Percentiles rank a stretch among this genome's conserved stretches.
Conservation (phyloP, 2,113 vertebrate species). For the Ictalurus furcatus region DNA sequence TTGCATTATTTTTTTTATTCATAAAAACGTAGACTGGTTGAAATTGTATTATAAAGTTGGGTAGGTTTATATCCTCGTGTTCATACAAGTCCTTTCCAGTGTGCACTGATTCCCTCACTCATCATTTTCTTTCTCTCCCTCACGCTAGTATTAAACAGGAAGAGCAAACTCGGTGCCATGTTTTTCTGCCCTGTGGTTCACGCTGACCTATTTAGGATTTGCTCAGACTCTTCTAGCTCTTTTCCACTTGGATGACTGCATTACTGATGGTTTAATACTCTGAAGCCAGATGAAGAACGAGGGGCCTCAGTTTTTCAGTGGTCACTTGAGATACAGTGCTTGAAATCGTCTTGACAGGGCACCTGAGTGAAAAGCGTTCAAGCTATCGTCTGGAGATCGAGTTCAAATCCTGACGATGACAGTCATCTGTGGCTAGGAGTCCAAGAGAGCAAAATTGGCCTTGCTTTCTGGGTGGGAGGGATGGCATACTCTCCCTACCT, state of each 20-base stretch:
- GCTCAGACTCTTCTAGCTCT: background rate
- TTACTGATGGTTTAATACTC: background rate
- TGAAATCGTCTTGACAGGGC: too few relatives aligned
- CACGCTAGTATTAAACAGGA: background rate
- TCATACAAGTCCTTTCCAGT: background rate
- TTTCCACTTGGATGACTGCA: background rate
- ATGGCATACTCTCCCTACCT: background rate
- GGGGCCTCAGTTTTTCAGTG: background rate
- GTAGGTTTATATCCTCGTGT: background rate
- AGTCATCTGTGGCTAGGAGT: too few relatives aligned
- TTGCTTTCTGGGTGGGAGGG: background rate
- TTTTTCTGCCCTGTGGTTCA: conserved; percentile 14
- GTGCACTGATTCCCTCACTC: background rate
- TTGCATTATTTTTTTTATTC: background rate
- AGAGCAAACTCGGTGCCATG: background rate
- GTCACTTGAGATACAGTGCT: background rate
- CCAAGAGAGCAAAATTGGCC: background rate
- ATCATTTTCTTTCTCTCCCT: background rate
- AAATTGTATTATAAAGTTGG: background rate
- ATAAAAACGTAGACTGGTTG: background rate
- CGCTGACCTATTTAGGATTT: conserved; percentile 10
- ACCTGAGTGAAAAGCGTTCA: too few relatives aligned
- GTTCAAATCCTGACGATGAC: background rate
- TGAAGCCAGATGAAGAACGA: background rate
- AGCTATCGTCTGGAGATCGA: background rate